Percentiles rank a stretch among this genome's conserved stretches.
Conservation (phyloP, 2,888 invertebrate genomes). For the Platerodrilus igneus region DNA sequence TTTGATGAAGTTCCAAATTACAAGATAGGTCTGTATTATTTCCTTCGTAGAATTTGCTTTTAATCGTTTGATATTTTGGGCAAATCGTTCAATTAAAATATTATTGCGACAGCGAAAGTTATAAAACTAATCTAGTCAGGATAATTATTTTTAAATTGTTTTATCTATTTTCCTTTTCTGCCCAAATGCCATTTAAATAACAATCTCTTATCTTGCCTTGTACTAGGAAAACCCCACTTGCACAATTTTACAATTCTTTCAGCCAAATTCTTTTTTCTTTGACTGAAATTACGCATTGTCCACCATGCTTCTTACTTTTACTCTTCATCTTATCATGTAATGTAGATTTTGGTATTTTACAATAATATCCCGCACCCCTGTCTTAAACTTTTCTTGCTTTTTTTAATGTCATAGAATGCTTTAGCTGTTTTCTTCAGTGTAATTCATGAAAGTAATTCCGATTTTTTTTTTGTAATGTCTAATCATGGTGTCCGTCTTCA, state of each 20-base stretch:
- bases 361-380: constrained; percentile 1
- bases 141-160: too few relatives aligned
- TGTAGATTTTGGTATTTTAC: constrained; percentile 5
- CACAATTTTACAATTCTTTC: background rate
- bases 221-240: constrained; percentile 1
- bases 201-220: constrained; percentile 1
- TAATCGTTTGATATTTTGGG: too few relatives aligned
- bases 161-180: background rate
- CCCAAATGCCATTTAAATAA: constrained; percentile 1
- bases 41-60: too few relatives aligned
- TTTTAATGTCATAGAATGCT: constrained; percentile 4
- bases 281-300: constrained; percentile 1
- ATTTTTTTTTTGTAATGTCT: constrained; percentile 6
- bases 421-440: background rate
- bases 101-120: too few relatives aligned
- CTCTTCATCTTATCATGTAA: constrained; percentile 4
- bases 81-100: too few relatives aligned
- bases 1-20: too few relatives aligned
- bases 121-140: too few relatives aligned
- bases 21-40: too few relatives aligned
- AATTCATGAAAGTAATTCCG: constrained; percentile 2
- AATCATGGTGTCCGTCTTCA: constrained; percentile 1
- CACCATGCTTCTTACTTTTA: constrained; percentile 3
- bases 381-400: too few relatives aligned
- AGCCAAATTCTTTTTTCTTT: constrained; percentile 5